Evolutionary conservation across 2,113 vertebrate genomes (phyloP).

Genomic region (Neolamprologus sp.): DNA sequence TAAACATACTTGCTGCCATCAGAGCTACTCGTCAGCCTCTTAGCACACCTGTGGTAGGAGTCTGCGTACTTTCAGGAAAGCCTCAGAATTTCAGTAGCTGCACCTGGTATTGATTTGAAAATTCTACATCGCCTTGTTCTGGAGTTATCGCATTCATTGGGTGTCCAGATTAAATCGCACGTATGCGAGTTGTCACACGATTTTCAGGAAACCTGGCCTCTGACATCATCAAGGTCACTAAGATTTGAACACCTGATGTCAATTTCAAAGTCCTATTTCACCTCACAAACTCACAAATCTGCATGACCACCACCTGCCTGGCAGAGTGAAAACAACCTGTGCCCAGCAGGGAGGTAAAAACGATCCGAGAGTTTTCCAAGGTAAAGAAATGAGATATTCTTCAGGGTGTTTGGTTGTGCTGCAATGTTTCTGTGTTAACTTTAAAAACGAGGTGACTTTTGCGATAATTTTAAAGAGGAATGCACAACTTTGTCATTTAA

Average conservation of each 20-base stretch:
- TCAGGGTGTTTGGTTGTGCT: not conserved
- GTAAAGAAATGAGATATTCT: not conserved
- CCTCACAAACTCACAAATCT: not conserved
- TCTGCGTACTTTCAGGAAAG: not conserved
- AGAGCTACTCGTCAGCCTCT: rapidly evolving
- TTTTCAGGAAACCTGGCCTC: not conserved
- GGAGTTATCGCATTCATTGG: not conserved
- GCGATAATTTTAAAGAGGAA: not conserved
- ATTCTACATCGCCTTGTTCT: not conserved
- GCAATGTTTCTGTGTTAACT: not conserved
- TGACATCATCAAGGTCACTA: not conserved
- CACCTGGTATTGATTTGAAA: not conserved
- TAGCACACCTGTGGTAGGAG: not conserved
- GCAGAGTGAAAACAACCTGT: not conserved
- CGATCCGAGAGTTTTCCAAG: not conserved
- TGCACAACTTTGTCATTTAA: not conserved
- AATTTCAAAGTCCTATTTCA: not conserved
- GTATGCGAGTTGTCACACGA: not conserved
- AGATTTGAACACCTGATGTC: not conserved
- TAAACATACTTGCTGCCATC: not conserved
- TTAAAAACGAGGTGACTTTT: not conserved
- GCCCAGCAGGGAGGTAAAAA: not conserved
- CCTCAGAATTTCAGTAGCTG: rapidly evolving
- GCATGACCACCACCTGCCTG: not conserved
- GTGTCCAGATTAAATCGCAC: rapidly evolving